Base-by-base conservation (phyloP, 2,888 invertebrate genomes). In the Alviniconcha strummeri region DNA sequence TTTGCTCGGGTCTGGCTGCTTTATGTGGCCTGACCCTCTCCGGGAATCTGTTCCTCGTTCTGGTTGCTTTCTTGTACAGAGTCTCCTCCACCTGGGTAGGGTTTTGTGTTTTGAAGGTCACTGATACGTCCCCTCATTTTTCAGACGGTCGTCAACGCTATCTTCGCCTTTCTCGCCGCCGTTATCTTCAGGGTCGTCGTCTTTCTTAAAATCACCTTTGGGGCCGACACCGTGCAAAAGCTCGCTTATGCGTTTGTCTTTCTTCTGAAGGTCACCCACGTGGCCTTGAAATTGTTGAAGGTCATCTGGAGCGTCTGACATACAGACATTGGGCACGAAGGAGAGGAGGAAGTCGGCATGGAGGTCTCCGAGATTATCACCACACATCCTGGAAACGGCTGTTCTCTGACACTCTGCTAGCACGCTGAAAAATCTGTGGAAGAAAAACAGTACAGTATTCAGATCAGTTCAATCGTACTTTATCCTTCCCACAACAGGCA, bases 331-430 rank as follows among this genome's bases (percentile, higher is more conserved):
- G 15, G 85, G 85, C 19, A 86, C 85, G 77, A 86, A 86, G n/a
- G 84, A 84, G 55, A 86, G 76, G 4, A 86, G 84, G 80, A 86
- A 86, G 75, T 86, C 81, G 36, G 85, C 85, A 69, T 86, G 85
- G 11, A 86, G 85, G 69, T 86, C 83, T 3, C 84, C 85, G 4
- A 84, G 76, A 17, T 81, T 78, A 17, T 55, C 77, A 2, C 85
- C 84, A 71, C 85, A 86, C 4, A 54, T 75, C 60, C 75, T 60
- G 13, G 83, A 67, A 8, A 86, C 84, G 2, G 84, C 80, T 55
- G n/a, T 67, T 54, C 85, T 80, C 79, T 86, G 85, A 55, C 85
- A 86, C 57, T 86, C 85, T 9, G 84, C 85, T 17, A 86, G 80
- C 5, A 81, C 76, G 19, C 80, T 78, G 81, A 86, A 83, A 75